Evolutionary conservation across 2,113 vertebrate species (phyloP).

Genomic region (Serinus canaria): DNA sequence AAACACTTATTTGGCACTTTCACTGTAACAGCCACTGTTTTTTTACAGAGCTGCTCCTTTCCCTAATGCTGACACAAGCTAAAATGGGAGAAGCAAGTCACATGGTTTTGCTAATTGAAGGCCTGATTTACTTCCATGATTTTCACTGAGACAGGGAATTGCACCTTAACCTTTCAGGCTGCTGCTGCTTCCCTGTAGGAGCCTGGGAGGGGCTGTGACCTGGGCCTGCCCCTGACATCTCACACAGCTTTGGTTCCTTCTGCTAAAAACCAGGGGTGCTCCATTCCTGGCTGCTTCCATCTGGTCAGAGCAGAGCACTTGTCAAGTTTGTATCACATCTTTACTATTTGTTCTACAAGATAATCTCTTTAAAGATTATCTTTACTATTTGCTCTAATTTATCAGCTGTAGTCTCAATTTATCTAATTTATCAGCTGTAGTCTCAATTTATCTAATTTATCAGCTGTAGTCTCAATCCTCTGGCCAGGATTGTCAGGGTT

Average conservation of each 20-base stretch:
- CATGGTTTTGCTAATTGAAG: not conserved
- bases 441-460: not conserved
- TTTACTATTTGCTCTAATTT: not conserved
- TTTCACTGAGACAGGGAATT: not conserved
- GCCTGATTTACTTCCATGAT: not conserved
- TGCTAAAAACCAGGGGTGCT: not conserved
- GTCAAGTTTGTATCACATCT: rapidly evolving
- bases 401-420: too few species aligned
- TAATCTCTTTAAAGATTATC: not conserved
- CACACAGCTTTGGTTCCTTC: not conserved
- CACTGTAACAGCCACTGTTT: not conserved
- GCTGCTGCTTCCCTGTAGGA: not conserved
- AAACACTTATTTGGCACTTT: not conserved
- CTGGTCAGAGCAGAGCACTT: not conserved
- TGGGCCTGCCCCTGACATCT: not conserved
- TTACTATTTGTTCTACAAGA: not conserved
- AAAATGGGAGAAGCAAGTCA: not conserved
- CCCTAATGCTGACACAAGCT: not conserved
- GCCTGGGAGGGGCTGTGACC: not conserved
- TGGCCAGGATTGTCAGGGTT: not conserved
- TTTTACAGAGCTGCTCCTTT: not conserved
- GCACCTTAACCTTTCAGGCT: not conserved
- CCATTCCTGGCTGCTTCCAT: not conserved
- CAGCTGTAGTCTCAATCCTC: not conserved
- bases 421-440: not conserved